Conservation (phyloP, 2,888 invertebrate species). For the Harpagoxenus sublaevis region DNA sequence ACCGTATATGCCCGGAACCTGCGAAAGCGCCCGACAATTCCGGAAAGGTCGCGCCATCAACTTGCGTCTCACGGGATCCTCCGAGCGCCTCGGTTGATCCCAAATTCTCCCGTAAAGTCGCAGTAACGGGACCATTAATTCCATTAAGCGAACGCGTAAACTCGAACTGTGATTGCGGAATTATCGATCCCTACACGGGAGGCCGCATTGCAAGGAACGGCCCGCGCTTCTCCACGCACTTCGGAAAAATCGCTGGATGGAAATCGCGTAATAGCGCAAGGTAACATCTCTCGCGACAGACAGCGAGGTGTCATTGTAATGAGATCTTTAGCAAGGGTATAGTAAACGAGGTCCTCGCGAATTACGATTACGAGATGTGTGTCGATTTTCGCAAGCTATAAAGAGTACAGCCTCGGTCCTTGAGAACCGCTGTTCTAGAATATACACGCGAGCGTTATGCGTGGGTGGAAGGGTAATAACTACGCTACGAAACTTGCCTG, state of each 20-base stretch:
- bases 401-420: slow-evolving; percentile 36
- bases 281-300: background rate
- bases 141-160: slow-evolving; percentile 11
- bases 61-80: background rate
- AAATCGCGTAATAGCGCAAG: background rate
- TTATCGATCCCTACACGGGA: background rate
- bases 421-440: slow-evolving; percentile 66
- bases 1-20: slow-evolving; percentile 29
- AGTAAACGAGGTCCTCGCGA: slow-evolving; percentile 11
- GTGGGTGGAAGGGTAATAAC: slow-evolving; percentile 62
- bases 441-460: slow-evolving; percentile 48
- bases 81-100: background rate
- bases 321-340: background rate
- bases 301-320: background rate
- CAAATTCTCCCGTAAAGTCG: slow-evolving; percentile 1
- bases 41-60: slow-evolving; percentile 14
- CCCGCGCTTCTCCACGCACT: background rate
- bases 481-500: slow-evolving; percentile 62
- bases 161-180: background rate
- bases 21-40: slow-evolving; percentile 28
- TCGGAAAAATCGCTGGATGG: background rate
- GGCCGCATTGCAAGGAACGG: background rate
- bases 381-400: slow-evolving; percentile 27
- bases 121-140: background rate
- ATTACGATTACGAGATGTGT: slow-evolving; percentile 17